Evolutionary conservation across 1,140 invertebrate species (phyloP), one percentile per base, ranked within the genome.

Genomic region (Drosophila cardini): DNA sequence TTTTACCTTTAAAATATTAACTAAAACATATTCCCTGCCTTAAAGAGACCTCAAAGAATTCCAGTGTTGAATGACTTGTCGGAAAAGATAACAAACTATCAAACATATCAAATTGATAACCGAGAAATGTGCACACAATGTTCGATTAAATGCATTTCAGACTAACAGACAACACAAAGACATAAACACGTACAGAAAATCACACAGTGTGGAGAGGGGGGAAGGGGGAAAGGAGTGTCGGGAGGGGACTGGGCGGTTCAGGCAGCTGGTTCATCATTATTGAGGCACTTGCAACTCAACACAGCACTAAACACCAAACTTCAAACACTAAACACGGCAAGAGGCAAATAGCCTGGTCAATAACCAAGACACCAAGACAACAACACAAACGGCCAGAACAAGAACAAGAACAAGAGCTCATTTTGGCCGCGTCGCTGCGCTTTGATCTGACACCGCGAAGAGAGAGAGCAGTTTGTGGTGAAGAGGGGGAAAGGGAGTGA

Each of bases 401-500:
- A 73, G 73, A 74, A 78, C 75, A 68, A 83, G 80, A 83, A 71
- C 80, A 81, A 83, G 76, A 83, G 64, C 80, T 63, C 36, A 42
- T 57, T 50, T 40, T 40, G 38, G 38, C 38, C 38, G n/a, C 38
- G 11, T 40, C 38, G 38, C 38, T 4, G 21, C 26, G 11, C 72
- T 65, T 82, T 82, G 80, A 83, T 84, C 76, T 83, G 62, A 16
- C 64, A 61, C 80, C 75, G 80, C 70, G 64, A n/a, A 34, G 40
- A 38, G 62, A 55, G 46, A 34, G 36, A 40, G 36, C 32, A 36
- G 53, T 2, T 32, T n/a, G n/a, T n/a, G n/a, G 48, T 63, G 52
- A 18, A 40, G 55, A 72, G 36, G 53, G 52, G 58, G 36, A 50
- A 36, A 15, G 2, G 2, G n/a, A 18, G 36, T 6, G 11, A 15